phyloP scores from a whole-genome alignment of 2,113 vertebrate genomes.

The Leucosticte australis region DNA sequence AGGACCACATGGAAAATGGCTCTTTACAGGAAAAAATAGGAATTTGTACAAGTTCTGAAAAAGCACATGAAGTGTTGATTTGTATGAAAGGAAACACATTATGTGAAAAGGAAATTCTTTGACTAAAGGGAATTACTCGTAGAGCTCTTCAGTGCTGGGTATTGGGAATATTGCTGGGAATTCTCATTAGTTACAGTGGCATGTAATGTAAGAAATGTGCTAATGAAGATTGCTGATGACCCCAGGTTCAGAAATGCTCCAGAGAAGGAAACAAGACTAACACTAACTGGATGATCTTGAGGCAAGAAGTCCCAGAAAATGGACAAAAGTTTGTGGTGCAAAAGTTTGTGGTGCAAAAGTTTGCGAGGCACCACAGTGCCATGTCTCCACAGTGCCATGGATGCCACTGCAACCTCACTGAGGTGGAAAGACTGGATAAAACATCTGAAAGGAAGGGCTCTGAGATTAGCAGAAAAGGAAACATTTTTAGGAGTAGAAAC shows the following conservation, averaged over 20 bases:
- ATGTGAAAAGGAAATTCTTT: slow-evolving; percentile 48
- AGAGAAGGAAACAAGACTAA: background rate
- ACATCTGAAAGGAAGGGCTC: background rate
- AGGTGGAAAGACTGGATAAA: background rate
- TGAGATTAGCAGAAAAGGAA: background rate
- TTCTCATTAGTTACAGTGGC: background rate
- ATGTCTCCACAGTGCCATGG: background rate
- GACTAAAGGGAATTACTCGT: background rate
- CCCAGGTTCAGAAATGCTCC: background rate
- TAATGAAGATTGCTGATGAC: background rate
- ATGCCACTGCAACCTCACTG: background rate
- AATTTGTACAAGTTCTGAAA: background rate
- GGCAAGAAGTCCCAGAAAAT: background rate
- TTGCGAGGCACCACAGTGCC: background rate
- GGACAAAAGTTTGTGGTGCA: background rate
- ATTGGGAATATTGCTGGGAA: background rate
- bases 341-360: background rate
- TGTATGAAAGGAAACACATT: slow-evolving; percentile 7
- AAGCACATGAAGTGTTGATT: slow-evolving; percentile 2
- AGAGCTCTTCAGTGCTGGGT: background rate
- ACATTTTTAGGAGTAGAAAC: background rate
- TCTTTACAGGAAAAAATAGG: background rate
- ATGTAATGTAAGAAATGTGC: background rate
- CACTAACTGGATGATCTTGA: background rate
- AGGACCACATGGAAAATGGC: background rate